These are phyloP conservation scores for Anguilla obscura DNA, from an alignment of 2,797 vertebrate species.

Conservation along the genomic window DNA sequence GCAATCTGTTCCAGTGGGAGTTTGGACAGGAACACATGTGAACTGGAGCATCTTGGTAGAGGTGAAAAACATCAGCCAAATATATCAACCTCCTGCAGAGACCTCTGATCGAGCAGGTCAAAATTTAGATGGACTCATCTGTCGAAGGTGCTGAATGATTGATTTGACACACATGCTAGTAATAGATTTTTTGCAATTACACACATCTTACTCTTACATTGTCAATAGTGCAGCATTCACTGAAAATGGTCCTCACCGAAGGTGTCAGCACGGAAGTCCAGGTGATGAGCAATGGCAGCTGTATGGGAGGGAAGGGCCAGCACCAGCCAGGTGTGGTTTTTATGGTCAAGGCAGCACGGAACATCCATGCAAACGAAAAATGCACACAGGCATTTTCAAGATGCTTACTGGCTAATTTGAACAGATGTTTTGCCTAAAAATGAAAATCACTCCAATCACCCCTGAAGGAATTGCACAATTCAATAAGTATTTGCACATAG, in stretches of 20 bases:
- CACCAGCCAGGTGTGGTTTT: too few species aligned
- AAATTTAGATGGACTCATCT: constrained; percentile 19
- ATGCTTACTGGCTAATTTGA: background rate
- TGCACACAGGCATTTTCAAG: too few species aligned
- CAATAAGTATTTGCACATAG: background rate
- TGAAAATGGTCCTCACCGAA: background rate
- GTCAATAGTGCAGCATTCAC: background rate
- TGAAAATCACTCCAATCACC: background rate
- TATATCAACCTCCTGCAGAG: background rate
- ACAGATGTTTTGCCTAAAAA: background rate
- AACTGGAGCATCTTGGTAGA: constrained; percentile 12
- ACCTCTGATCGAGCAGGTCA: background rate
- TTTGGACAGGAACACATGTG: background rate
- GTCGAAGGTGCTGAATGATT: constrained; percentile 53
- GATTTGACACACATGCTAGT: background rate
- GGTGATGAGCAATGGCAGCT: constrained; percentile 52
- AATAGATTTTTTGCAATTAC: background rate
- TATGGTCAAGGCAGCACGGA: background rate
- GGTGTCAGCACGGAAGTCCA: background rate
- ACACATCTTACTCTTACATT: background rate
- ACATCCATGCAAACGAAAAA: background rate
- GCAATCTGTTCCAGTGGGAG: constrained; percentile 14
- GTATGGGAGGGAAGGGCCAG: constrained; percentile 45
- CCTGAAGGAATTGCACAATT: background rate
- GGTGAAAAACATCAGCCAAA: constrained; percentile 4